Evolutionary conservation across 2,113 vertebrate species (phyloP).

Genomic region (Saguinus midas): DNA sequence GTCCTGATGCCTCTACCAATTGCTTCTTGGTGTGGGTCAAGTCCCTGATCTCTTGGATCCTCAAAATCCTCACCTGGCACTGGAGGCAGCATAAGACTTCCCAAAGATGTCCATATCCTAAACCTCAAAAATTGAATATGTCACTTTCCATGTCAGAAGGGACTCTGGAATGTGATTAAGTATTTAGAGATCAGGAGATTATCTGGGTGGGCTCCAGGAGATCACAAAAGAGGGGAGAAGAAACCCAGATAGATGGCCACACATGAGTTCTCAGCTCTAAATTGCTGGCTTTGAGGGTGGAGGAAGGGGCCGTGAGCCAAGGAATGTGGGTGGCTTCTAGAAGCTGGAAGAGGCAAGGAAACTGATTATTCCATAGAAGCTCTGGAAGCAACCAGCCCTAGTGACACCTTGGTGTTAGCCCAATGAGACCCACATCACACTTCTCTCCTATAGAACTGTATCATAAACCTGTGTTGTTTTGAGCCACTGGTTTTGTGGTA

Average conservation of each 20-base stretch:
- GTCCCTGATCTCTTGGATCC: not conserved
- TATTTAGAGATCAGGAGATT: not conserved
- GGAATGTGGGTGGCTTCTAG: not conserved
- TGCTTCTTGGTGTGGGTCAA: not conserved
- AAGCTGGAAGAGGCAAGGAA: not conserved
- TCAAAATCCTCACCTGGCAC: too few species aligned
- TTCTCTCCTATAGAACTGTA: not conserved
- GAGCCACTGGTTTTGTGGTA: not conserved
- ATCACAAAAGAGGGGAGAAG: not conserved
- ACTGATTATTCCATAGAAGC: not conserved
- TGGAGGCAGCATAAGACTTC: not conserved
- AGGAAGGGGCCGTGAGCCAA: not conserved
- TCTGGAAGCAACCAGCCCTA: not conserved
- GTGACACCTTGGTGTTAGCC: not conserved
- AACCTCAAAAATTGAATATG: not conserved
- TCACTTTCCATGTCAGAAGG: not conserved
- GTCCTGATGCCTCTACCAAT: not conserved
- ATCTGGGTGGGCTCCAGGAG: not conserved
- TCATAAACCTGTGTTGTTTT: not conserved
- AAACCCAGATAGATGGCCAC: not conserved
- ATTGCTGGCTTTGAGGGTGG: not conserved
- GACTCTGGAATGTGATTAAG: not conserved
- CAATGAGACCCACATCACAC: not conserved
- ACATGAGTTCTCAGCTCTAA: not conserved
- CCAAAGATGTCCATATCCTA: not conserved